Percentiles rank a stretch among this genome's conserved stretches.
These are phyloP conservation scores for Tetranychus truncatus DNA, from an alignment of 2,888 invertebrate genomes.

Conservation along the genomic window DNA sequence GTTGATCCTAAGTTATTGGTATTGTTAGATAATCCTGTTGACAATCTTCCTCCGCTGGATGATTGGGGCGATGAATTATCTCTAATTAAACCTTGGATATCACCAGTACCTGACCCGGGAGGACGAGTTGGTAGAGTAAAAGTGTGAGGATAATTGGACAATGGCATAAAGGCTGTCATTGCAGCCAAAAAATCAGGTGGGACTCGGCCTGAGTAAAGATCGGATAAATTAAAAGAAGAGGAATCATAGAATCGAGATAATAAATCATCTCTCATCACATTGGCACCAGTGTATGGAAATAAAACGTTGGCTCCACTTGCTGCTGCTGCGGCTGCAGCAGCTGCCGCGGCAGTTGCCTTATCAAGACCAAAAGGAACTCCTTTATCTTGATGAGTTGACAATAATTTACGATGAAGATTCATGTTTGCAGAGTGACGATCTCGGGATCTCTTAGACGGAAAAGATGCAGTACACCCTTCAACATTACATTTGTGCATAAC, in stretches of 20 bases:
- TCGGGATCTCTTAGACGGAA: conserved; percentile 74
- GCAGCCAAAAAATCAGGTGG: conserved; percentile 18
- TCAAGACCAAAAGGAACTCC: conserved; percentile 35
- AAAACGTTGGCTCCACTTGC: conserved; percentile 2
- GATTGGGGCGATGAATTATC: not conserved
- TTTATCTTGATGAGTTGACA: conserved; percentile 44
- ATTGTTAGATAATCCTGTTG: not conserved
- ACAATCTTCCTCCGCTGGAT: not conserved
- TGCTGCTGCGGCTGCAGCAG: not conserved
- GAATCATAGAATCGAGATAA: conserved; percentile 50
- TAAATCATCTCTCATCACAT: conserved; percentile 50
- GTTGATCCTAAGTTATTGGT: conserved; percentile 15
- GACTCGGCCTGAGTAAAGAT: conserved; percentile 24
- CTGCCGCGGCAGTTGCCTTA: conserved; percentile 22
- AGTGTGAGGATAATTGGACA: not conserved
- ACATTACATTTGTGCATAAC: conserved; percentile 85
- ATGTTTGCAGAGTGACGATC: conserved; percentile 80
- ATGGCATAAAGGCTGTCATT: conserved; percentile 13
- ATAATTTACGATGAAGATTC: conserved; percentile 69
- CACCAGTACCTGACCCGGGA: not conserved
- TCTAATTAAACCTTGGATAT: not conserved
- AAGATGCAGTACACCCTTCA: conserved; percentile 83
- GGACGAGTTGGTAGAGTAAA: not conserved
- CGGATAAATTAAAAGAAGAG: conserved; percentile 22
- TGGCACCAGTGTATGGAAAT: conserved; percentile 32